Evolutionary conservation across 2,797 vertebrate genomes (phyloP).

Genomic region (Phataginus tricuspis): DNA sequence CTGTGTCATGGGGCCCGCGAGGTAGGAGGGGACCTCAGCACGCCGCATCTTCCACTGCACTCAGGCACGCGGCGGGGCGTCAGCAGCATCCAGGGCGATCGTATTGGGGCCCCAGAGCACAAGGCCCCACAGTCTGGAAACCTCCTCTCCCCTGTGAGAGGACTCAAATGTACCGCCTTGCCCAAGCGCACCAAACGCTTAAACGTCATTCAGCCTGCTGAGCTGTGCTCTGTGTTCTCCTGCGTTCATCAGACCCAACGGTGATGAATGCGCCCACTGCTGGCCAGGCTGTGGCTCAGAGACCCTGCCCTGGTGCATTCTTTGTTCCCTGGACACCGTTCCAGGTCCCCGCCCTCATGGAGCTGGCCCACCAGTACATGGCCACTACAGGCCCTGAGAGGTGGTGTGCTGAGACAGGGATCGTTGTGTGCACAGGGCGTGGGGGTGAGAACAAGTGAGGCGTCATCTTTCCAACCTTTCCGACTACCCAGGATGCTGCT

Average conservation of each 20-base stretch:
- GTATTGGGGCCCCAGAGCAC: neutral
- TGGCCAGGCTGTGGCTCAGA: neutral
- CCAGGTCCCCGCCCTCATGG: neutral
- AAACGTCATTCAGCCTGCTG: rapidly evolving
- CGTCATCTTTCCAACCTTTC: neutral
- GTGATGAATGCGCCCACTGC: neutral
- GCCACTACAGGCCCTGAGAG: neutral
- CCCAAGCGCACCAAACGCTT: rapidly evolving
- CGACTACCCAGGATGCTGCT: neutral
- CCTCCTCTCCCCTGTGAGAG: neutral
- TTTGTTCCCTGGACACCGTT: neutral
- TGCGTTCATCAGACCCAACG: neutral
- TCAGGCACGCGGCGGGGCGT: neutral
- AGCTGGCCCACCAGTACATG: neutral
- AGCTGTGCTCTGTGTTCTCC: rapidly evolving
- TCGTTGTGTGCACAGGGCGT: rapidly evolving
- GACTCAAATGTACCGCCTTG: neutral
- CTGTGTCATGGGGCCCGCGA: neutral
- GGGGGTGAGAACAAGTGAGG: neutral
- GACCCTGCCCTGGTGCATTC: neutral
- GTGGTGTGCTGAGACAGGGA: neutral
- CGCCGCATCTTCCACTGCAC: too few relatives aligned
- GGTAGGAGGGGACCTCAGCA: neutral
- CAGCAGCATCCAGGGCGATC: neutral
- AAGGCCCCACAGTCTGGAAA: neutral